Evolutionary conservation across 2,113 vertebrate species (phyloP).

Genomic region (Tangachromis dhanisi): DNA sequence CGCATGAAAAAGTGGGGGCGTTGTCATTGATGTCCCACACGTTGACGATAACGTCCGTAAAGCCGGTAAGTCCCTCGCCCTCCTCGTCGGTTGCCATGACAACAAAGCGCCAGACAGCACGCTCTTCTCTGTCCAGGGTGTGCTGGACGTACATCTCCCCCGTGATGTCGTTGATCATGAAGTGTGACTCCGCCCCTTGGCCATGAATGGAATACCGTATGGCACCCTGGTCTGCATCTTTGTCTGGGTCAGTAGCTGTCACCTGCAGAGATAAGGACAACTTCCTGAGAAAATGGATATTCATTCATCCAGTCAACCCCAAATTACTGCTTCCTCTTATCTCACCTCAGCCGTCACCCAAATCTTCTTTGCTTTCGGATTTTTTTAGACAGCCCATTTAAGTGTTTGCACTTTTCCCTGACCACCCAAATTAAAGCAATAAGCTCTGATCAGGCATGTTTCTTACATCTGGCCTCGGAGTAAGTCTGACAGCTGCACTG

Average conservation of each 20-base stretch:
- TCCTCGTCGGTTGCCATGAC: conserved; percentile 84
- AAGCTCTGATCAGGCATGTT: conserved; percentile 22
- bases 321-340: conserved; percentile 30
- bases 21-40: conserved; percentile 90
- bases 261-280: conserved; percentile 71
- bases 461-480: neutral
- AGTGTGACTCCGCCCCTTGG: conserved; percentile 78
- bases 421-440: conserved; percentile 32
- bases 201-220: conserved; percentile 85
- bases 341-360: neutral
- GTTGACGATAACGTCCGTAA: conserved; percentile 85
- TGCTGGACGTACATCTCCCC: conserved; percentile 83
- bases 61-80: conserved; percentile 85
- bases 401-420: conserved; percentile 20
- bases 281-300: conserved; percentile 12
- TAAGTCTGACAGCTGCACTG: neutral
- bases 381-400: conserved; percentile 31
- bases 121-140: conserved; percentile 80
- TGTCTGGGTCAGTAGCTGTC: conserved; percentile 83
- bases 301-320: conserved; percentile 11
- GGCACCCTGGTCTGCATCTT: conserved; percentile 75
- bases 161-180: conserved; percentile 82
- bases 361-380: neutral
- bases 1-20: conserved; percentile 73
- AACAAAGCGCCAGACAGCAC: conserved; percentile 84